Percentiles rank a stretch among this genome's conserved stretches.
Evolutionary conservation across 1,140 invertebrate species (phyloP).

Genomic region (Asobara japonica): DNA sequence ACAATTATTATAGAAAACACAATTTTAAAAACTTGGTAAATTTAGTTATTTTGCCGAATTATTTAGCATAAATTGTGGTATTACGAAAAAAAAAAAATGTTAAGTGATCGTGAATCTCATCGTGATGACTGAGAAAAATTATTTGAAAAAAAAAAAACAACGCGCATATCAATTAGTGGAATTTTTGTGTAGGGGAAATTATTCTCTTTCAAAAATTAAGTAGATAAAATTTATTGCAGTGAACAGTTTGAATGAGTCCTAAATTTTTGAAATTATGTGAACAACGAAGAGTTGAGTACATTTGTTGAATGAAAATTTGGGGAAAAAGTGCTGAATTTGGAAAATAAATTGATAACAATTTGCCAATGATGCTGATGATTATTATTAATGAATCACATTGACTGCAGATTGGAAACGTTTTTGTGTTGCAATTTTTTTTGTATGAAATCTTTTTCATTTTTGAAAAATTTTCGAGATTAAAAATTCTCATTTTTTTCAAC

Average conservation of each 20-base stretch:
- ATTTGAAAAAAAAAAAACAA: conserved; percentile 16
- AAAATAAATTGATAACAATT: neutral
- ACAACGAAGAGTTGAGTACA: neutral
- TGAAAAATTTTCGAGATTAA: neutral
- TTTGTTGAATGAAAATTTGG: too few relatives aligned
- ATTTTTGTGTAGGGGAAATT: conserved; percentile 13
- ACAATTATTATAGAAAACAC: too few relatives aligned
- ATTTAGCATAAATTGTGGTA: neutral
- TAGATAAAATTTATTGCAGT: neutral
- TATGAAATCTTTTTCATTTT: too few relatives aligned
- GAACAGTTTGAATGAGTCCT: neutral
- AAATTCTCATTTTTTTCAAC: neutral
- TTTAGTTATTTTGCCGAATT: neutral
- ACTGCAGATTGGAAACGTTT: conserved; percentile 6
- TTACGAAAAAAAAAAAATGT: neutral
- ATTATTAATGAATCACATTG: neutral
- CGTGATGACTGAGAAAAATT: neutral
- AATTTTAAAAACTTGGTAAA: neutral
- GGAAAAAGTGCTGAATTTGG: too few relatives aligned
- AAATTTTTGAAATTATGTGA: neutral
- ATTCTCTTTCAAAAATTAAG: neutral
- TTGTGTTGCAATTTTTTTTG: conserved; percentile 9
- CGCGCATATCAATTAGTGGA: conserved; percentile 35
- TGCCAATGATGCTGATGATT: neutral
- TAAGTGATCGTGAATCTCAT: neutral